Evolutionary conservation across 2,113 vertebrate genomes (phyloP), one percentile per base, ranked within the genome.

Genomic region (Mionectes macconnelli): DNA sequence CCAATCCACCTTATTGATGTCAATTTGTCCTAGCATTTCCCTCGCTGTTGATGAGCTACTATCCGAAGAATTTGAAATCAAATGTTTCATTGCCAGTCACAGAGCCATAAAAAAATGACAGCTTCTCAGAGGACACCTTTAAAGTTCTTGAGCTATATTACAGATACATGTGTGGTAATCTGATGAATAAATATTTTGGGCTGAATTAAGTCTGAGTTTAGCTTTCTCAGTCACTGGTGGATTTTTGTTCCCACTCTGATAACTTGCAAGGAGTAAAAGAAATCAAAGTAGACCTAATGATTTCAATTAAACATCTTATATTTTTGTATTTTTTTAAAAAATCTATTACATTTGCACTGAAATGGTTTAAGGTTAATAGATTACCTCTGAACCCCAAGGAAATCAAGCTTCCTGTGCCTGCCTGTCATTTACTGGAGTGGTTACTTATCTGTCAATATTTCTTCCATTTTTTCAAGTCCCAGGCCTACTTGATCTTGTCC

Each of bases 361-460:
- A 88, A 92, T 97, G 84, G 95, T 97, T 84, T 83, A 96, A 97
- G 94, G 94, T 97, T 97, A 97, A 98, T 97, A 97, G 97, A 97
- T 98, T 97, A 98, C 88, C 72, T 95, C 93, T 79, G 95, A 97
- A 95, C 96, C 97, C 97, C 78, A 87, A 97, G 97, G 98, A 97
- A 95, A 96, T 96, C 55, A 55, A 91, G 84, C 82, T 77, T 96
- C 96, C 90, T 97, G 92, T 81, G 96, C 94, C 86, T 97, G 95
- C 87, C 96, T 98, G 97, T 97, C 98, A 98, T 98, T 97, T 98
- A 95, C 97, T 96, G 96, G 96, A 97, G 92, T 97, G 97, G 94
- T 97, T 97, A 97, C 97, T 98, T 97, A 97, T 98, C 97, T 97
- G 98, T 98, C 98, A 98, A 98, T 98, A 98, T 98, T 97, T 98